Evolutionary conservation across 2,888 invertebrate genomes (phyloP).

Genomic region (Polydesmus complanatus): DNA sequence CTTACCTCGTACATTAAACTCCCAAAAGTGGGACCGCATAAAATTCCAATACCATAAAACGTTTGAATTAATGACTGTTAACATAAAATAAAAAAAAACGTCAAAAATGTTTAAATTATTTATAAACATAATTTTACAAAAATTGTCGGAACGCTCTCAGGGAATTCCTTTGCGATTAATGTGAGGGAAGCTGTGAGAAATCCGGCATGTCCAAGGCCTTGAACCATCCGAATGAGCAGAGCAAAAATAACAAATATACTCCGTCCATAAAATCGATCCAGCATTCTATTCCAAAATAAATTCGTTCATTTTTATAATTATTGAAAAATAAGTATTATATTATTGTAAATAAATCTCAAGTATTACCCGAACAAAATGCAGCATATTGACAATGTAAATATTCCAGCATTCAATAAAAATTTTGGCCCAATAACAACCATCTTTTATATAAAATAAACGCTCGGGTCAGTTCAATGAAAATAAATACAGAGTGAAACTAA

Average conservation of each 20-base stretch:
- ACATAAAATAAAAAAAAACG: constrained; percentile 12
- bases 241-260: constrained; percentile 60
- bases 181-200: constrained; percentile 35
- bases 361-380: constrained; percentile 66
- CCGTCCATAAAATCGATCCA: constrained; percentile 30
- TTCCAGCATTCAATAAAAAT: constrained; percentile 63
- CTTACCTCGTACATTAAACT: constrained; percentile 58
- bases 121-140: constrained; percentile 28
- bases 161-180: constrained; percentile 33
- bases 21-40: constrained; percentile 79
- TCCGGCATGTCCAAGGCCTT: constrained; percentile 55
- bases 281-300: constrained; percentile 23
- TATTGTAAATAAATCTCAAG: constrained; percentile 23
- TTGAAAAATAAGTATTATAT: not conserved
- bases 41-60: constrained; percentile 50
- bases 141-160: constrained; percentile 26
- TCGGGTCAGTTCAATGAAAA: not conserved
- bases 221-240: constrained; percentile 60
- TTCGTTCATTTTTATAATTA: too few species aligned
- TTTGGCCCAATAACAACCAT: constrained; percentile 65
- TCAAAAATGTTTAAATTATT: constrained; percentile 22
- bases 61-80: constrained; percentile 55
- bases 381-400: constrained; percentile 65
- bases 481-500: too few species aligned
- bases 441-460: constrained; percentile 27